Evolutionary conservation across 1,140 invertebrate genomes (phyloP).

Genomic region (Sitobion miscanthi): DNA sequence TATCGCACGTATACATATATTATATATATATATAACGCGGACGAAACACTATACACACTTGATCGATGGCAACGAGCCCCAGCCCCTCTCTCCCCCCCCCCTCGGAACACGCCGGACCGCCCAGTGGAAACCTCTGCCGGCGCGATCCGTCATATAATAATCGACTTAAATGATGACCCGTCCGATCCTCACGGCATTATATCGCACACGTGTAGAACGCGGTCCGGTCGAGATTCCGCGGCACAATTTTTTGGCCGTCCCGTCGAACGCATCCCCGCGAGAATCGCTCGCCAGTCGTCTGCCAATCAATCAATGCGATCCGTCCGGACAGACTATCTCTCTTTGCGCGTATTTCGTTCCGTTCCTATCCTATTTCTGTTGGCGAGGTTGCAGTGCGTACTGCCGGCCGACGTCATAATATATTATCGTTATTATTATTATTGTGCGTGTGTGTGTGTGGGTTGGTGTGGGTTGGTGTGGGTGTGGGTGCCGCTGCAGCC

Average conservation of each 20-base stretch:
- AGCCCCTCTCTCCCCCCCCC: no score
- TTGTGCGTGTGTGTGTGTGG: not conserved
- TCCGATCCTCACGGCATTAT: not conserved
- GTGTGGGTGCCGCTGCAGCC: no score
- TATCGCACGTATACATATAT: no score
- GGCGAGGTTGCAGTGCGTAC: no score
- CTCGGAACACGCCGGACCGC: no score
- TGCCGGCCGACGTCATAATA: no score
- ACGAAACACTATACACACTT: not conserved
- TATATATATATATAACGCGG: not conserved
- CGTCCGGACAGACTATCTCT: not conserved
- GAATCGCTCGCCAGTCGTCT: not conserved
- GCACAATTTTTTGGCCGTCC: not conserved
- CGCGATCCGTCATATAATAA: conserved; percentile 36
- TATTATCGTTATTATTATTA: no score
- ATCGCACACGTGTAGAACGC: not conserved
- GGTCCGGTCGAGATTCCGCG: not conserved
- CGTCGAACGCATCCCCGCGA: not conserved
- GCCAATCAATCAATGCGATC: conserved; percentile 2
- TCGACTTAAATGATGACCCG: conserved; percentile 27
- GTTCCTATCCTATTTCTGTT: no score
- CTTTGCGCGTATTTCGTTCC: no score
- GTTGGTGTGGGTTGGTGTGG: no score
- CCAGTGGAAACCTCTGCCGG: no score
- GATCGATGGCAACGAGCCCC: not conserved